phyloP scores from a whole-genome alignment of 2,113 vertebrate species.

The Nothobranchius kuhntae region DNA sequence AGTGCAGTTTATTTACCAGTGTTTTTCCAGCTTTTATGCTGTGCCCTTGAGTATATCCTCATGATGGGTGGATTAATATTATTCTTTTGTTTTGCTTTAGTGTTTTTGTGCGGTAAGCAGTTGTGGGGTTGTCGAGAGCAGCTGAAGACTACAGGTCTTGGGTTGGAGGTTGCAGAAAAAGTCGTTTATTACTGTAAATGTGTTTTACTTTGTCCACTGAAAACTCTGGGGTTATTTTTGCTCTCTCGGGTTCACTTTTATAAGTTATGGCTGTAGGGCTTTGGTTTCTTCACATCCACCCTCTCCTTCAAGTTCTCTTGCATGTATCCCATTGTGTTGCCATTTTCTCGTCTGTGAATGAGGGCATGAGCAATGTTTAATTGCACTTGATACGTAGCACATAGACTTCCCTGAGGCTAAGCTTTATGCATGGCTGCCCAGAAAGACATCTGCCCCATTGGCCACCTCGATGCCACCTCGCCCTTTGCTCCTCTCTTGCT shows the following conservation, averaged over 20 bases:
- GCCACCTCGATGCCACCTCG: slow-evolving; percentile 54
- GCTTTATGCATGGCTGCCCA: slow-evolving; percentile 52
- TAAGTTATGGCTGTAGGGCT: slow-evolving; percentile 14
- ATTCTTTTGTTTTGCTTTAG: neutral
- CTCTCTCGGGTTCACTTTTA: slow-evolving; percentile 3
- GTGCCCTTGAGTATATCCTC: slow-evolving; percentile 3
- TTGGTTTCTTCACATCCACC: neutral
- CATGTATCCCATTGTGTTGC: slow-evolving; percentile 42
- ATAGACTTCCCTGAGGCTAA: slow-evolving; percentile 47
- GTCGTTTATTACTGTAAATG: slow-evolving; percentile 12
- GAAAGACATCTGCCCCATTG: slow-evolving; percentile 57
- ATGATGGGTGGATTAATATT: slow-evolving; percentile 3
- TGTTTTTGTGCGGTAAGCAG: slow-evolving; percentile 28
- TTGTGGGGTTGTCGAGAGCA: slow-evolving; percentile 20
- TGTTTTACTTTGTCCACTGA: slow-evolving; percentile 16
- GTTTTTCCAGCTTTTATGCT: slow-evolving; percentile 8
- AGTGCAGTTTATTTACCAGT: slow-evolving; percentile 2
- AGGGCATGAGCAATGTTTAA: slow-evolving; percentile 56
- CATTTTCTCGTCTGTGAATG: slow-evolving; percentile 48
- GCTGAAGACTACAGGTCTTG: slow-evolving; percentile 16
- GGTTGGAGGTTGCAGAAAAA: slow-evolving; percentile 20
- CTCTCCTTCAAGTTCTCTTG: slow-evolving; percentile 54
- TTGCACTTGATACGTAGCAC: slow-evolving; percentile 63
- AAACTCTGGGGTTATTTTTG: slow-evolving; percentile 36
- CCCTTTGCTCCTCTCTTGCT: slow-evolving; percentile 1